Conservation (phyloP, 1,140 invertebrate species). For the Brachionus rotundiformis region DNA sequence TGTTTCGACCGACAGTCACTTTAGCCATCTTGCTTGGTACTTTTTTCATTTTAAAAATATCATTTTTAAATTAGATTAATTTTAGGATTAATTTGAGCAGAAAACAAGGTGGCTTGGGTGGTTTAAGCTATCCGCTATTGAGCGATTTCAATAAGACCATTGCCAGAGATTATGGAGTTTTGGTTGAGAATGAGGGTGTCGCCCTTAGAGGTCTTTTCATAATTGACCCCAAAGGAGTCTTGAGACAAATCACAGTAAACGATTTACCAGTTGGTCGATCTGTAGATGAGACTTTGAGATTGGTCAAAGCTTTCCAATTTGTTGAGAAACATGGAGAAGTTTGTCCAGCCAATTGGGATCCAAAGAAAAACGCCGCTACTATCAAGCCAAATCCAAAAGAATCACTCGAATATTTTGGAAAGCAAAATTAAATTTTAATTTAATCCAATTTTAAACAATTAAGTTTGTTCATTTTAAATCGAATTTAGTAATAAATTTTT, state of each 20-base stretch:
- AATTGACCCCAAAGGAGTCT: conserved; percentile 70
- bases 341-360: conserved; percentile 62
- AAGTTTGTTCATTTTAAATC: neutral
- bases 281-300: conserved; percentile 83
- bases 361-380: conserved; percentile 55
- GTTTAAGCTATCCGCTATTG: conserved; percentile 83
- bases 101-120: conserved; percentile 84
- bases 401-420: conserved; percentile 63
- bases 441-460: neutral
- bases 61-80: too few relatives aligned
- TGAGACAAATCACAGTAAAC: conserved; percentile 75
- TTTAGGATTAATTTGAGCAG: conserved; percentile 35
- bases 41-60: neutral
- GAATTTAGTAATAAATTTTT: conserved; percentile 10
- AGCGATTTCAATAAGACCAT: conserved; percentile 88
- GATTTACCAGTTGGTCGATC: conserved; percentile 73
- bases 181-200: conserved; percentile 80
- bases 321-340: conserved; percentile 83
- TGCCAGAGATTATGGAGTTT: conserved; percentile 80
- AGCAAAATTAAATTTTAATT: conserved; percentile 54
- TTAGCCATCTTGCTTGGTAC: conserved; percentile 81
- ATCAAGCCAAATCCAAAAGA: conserved; percentile 62
- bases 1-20: conserved; percentile 90
- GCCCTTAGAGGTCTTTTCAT: conserved; percentile 75
- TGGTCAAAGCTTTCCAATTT: conserved; percentile 90